Evolutionary conservation across 2,888 invertebrate species (phyloP), one percentile per base, ranked within the genome.

Genomic region (Sarcophaga rosellei): DNA sequence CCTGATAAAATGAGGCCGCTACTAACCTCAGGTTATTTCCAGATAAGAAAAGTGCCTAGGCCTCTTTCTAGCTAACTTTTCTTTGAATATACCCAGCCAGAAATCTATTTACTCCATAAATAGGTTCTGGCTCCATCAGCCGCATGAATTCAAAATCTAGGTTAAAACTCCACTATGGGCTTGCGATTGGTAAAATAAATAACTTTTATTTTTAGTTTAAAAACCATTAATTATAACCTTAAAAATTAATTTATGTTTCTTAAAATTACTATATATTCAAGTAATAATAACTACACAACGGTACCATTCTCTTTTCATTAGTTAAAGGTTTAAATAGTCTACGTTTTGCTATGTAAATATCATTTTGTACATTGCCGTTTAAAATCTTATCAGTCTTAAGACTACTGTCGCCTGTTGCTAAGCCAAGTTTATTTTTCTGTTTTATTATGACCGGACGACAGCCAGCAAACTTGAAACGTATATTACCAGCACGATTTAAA

Each of bases 391-490:
- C 77, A 11, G 77, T 73, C 5, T n/a, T 44, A 2, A 21, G 69
- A 15, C 6, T 17, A 17, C 21, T 72, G 17, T 74, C 62, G 1
- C 15, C 17, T n/a, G 77, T 3, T 57, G 63, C 57, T 6, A 87
- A 76, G 17, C 88, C 89, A 0, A 78, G 75, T 10, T 85, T 73
- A 69, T 83, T 83, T 74, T 90, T 93, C 1, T 90, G 88, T 88
- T 93, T 93, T 3, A 90, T 82, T 80, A 91, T 89, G 10, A 92
- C 89, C 0, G 93, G 93, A 2, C 92, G 90, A 66, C 92, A 92
- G 20, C 93, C 92, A 4, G 92, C 90, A 74, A 92, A 93, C 86
- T 92, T 93, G 57, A 93, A 93, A n/a, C 92, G 91, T 84, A 93
- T 92, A 61, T 87, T 90, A 25, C 92, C 92, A 0, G 90, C 88